phyloP scores from a whole-genome alignment of 2,113 vertebrate genomes.

The Vulpes ferrilata region DNA sequence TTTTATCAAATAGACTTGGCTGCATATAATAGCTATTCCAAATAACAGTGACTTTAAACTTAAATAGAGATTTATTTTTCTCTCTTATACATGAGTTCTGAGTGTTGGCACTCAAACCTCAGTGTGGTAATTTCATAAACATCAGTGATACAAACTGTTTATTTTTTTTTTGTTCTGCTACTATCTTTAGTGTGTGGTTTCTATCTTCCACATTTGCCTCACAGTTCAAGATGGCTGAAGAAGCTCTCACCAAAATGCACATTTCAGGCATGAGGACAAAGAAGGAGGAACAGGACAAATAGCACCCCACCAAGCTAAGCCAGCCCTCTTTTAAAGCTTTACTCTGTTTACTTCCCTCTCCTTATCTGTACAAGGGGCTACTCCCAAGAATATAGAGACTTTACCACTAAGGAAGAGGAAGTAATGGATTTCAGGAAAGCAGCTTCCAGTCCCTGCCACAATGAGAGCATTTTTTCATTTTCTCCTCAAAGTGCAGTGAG shows the following conservation, averaged over 20 bases:
- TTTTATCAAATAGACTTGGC: neutral
- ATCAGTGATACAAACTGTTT: neutral
- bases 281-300: neutral
- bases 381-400: neutral
- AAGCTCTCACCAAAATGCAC: neutral
- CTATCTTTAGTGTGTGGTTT: neutral
- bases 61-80: neutral
- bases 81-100: neutral
- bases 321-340: neutral
- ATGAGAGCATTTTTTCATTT: neutral
- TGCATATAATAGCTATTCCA: neutral
- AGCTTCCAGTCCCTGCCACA: neutral
- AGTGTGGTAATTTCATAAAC: neutral
- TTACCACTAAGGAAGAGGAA: neutral
- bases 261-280: neutral
- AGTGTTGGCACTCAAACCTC: neutral
- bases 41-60: neutral
- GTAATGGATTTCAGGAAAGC: neutral
- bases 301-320: neutral
- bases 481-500: neutral
- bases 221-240: neutral
- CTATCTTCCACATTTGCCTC: neutral
- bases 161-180: neutral
- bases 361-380: neutral
- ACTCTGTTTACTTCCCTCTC: neutral